Percentiles rank a stretch among this genome's conserved stretches.
Conservation (phyloP, 2,113 vertebrate species). For the Craseonycteris thonglongyai region DNA sequence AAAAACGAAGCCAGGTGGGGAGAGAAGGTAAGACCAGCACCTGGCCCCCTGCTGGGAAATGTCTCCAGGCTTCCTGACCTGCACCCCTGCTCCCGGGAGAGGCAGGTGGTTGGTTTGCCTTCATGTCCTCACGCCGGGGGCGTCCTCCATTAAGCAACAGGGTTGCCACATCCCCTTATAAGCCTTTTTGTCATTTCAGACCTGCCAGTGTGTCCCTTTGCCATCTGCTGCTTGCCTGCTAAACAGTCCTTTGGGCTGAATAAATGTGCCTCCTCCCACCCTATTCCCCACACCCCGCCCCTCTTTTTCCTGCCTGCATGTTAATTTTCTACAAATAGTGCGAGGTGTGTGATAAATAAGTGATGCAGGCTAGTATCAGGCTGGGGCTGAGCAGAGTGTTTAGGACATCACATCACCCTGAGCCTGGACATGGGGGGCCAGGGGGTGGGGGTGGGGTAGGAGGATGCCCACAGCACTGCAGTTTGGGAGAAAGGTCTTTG, state of each 20-base stretch:
- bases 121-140: background rate
- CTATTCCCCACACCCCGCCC: rapidly evolving
- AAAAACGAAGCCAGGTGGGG: background rate
- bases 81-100: background rate
- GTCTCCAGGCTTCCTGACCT: no score
- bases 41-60: background rate
- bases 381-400: background rate
- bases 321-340: background rate
- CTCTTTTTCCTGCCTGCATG: background rate
- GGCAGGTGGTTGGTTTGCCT: background rate
- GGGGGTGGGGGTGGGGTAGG: no score
- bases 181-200: background rate
- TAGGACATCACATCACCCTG: rapidly evolving
- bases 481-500: background rate
- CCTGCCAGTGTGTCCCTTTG: background rate
- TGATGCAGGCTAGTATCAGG: no score
- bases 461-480: background rate
- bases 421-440: no score
- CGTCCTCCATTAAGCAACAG: rapidly evolving
- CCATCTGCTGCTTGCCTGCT: background rate
- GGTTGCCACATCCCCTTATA: no score
- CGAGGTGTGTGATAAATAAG: background rate
- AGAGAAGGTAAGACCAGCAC: background rate
- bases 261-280: rapidly evolving
- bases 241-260: background rate